A percentile compares a stretch with the other conserved stretches of the same genome.
Conservation (phyloP, 2,113 vertebrate species). For the Datnioides undecimradiatus region DNA sequence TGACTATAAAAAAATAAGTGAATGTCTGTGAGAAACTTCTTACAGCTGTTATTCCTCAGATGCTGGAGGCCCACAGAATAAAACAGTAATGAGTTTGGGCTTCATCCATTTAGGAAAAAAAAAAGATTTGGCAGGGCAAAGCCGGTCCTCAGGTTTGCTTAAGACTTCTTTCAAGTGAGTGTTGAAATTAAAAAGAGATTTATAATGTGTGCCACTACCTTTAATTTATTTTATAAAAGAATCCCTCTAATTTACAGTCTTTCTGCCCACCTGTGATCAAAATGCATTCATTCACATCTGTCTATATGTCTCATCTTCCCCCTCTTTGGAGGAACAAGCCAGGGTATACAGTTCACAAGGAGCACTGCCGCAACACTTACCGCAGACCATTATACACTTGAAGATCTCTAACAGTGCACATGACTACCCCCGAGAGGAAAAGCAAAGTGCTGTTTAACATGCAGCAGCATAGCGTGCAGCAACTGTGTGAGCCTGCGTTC, state of each 20-base stretch:
- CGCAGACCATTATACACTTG: background rate
- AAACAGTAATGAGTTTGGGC: constrained; percentile 12
- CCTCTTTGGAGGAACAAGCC: background rate
- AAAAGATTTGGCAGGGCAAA: background rate
- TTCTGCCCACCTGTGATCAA: too few relatives aligned
- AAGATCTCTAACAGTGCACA: background rate
- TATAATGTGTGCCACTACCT: background rate
- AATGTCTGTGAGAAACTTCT: constrained; percentile 2
- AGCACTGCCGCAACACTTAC: background rate
- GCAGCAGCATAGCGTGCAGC: background rate
- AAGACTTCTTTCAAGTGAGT: background rate
- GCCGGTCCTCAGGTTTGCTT: background rate
- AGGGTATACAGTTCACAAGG: background rate
- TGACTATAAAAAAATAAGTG: background rate
- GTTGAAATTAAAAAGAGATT: background rate
- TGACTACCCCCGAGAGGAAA: background rate
- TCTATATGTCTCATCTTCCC: too few relatives aligned
- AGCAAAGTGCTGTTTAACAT: background rate
- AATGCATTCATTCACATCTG: background rate
- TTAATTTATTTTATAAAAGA: background rate
- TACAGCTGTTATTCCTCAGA: background rate
- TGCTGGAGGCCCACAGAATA: background rate
- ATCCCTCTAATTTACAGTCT: background rate
- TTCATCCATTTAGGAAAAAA: constrained; percentile 1
- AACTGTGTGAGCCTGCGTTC: too few relatives aligned